Conservation (phyloP, 2,888 invertebrate genomes). For the Elegia similella region DNA sequence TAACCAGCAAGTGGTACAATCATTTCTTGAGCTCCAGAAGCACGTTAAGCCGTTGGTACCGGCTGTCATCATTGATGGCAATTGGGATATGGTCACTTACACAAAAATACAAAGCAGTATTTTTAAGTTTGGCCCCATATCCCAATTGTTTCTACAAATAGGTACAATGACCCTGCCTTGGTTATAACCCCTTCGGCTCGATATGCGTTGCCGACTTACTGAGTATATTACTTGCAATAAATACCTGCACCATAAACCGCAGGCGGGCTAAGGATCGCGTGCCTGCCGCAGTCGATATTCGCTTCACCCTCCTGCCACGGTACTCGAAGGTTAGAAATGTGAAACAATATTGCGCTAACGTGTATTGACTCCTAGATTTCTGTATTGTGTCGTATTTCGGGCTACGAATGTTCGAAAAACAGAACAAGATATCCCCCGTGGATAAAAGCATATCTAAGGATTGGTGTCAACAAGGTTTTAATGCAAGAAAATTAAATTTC, state of each 20-base stretch:
- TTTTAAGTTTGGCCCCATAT: too few species aligned
- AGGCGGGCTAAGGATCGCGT: not conserved
- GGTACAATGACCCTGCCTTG: not conserved
- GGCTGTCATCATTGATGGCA: too few species aligned
- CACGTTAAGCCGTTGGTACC: too few species aligned
- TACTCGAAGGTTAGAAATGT: not conserved
- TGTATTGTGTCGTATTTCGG: not conserved
- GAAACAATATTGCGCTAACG: not conserved
- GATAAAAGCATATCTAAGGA: too few species aligned
- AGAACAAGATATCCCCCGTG: too few species aligned
- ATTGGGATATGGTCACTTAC: too few species aligned
- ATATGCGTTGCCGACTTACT: not conserved
- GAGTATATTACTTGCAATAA: not conserved
- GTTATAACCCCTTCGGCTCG: not conserved
- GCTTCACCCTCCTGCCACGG: not conserved
- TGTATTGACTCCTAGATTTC: not conserved
- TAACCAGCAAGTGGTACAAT: too few species aligned
- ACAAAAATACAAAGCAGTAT: too few species aligned
- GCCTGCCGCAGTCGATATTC: not conserved
- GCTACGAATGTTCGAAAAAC: not conserved
- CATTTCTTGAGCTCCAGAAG: too few species aligned
- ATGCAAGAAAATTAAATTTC: too few species aligned
- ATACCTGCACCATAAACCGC: not conserved
- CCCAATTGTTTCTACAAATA: too few species aligned
- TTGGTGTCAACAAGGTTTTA: too few species aligned